Percentiles rank a stretch among this genome's conserved stretches.
These are phyloP conservation scores for Leptopilina myrica DNA, from an alignment of 2,888 invertebrate species.

Conservation along the genomic window DNA sequence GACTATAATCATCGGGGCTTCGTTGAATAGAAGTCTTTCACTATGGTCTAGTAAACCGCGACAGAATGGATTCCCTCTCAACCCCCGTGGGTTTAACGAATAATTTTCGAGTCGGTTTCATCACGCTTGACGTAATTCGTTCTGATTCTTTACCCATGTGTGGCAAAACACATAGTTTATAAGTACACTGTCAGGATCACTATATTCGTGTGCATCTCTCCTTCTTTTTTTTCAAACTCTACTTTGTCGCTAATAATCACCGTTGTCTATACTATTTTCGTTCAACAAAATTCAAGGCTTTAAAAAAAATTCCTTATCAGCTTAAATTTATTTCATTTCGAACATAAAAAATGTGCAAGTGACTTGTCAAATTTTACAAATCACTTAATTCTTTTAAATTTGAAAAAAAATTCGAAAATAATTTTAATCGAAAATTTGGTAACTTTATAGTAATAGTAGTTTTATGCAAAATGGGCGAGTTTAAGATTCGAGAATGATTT, in stretches of 20 bases:
- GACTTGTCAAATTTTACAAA: too few species aligned
- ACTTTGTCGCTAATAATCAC: too few species aligned
- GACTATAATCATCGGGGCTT: constrained; percentile 31
- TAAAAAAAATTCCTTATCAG: too few species aligned
- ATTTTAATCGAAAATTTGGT: too few species aligned
- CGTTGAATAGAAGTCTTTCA: constrained; percentile 30
- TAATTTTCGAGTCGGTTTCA: constrained; percentile 37
- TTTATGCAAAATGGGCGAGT: too few species aligned
- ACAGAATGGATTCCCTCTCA: constrained; percentile 21
- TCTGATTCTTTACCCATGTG: constrained; percentile 39
- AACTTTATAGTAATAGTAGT: too few species aligned
- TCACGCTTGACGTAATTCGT: constrained; percentile 23
- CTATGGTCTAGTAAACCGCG: constrained; percentile 37
- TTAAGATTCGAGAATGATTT: background rate
- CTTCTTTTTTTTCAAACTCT: background rate
- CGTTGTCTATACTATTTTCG: too few species aligned
- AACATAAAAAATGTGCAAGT: too few species aligned
- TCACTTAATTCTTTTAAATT: too few species aligned
- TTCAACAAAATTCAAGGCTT: too few species aligned
- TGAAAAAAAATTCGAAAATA: too few species aligned
- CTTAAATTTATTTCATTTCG: too few species aligned
- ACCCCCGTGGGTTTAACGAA: constrained; percentile 35
- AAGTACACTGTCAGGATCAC: background rate
- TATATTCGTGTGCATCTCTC: background rate
- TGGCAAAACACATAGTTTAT: constrained; percentile 10